Evolutionary conservation across 2,113 vertebrate species (phyloP).

Genomic region (Nestor notabilis): DNA sequence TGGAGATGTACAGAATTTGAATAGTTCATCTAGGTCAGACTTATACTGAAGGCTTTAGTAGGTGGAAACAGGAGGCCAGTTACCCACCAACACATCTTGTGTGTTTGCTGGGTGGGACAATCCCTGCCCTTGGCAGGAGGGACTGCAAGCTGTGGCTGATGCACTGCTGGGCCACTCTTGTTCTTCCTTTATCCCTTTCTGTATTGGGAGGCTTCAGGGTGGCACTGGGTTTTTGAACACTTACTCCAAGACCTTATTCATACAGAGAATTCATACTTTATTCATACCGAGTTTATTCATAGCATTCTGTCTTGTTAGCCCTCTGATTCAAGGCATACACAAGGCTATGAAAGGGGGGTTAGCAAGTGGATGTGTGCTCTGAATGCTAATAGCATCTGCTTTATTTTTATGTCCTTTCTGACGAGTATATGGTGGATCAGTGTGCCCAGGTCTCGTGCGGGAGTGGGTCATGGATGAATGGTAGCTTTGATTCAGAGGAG

Average conservation of each 20-base stretch:
- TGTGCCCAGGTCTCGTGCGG: constrained; percentile 40
- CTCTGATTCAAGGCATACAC: constrained; percentile 56
- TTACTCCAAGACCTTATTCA: constrained; percentile 46
- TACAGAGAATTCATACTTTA: constrained; percentile 64
- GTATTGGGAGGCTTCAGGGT: neutral
- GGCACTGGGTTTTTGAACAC: constrained; percentile 4
- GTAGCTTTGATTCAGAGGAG: constrained; percentile 32
- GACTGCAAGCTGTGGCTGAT: neutral
- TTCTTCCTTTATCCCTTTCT: constrained; percentile 2
- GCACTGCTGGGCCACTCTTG: neutral
- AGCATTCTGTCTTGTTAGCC: constrained; percentile 57
- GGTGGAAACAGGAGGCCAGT: neutral
- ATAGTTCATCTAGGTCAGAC: neutral
- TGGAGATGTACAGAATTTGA: neutral
- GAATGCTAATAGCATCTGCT: constrained; percentile 66
- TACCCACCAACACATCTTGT: fast-evolving
- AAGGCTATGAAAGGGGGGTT: constrained; percentile 65
- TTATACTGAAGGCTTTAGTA: neutral
- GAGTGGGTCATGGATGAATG: constrained; percentile 22
- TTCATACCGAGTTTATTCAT: constrained; percentile 64
- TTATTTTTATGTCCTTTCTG: constrained; percentile 42
- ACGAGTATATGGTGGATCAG: constrained; percentile 33
- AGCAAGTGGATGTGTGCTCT: constrained; percentile 46
- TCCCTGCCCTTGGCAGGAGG: neutral
- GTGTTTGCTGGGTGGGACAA: neutral